These are phyloP conservation scores for Hypomecis punctinalis DNA, from an alignment of 2,888 invertebrate species.

Conservation along the genomic window DNA sequence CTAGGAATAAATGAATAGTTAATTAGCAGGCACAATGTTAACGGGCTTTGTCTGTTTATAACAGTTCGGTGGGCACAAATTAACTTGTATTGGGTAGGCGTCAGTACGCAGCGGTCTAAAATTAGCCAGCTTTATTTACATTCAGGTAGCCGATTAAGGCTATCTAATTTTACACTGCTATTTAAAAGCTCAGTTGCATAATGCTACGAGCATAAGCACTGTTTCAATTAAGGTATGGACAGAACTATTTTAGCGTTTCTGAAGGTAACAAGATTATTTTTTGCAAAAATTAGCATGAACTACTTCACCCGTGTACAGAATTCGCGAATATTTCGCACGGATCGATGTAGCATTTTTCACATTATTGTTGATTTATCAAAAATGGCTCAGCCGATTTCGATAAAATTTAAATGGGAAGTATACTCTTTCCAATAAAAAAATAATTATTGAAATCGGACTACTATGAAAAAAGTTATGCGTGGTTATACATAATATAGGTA, in stretches of 20 bases:
- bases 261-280: background rate
- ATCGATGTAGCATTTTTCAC: too few relatives aligned
- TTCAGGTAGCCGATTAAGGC: constrained; percentile 28
- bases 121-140: constrained; percentile 36
- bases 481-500: too few relatives aligned
- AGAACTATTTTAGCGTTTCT: background rate
- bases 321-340: too few relatives aligned
- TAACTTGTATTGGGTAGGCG: background rate
- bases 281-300: too few relatives aligned
- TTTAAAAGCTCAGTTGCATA: constrained; percentile 38
- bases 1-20: constrained; percentile 1
- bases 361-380: too few relatives aligned
- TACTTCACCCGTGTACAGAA: too few relatives aligned
- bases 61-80: constrained; percentile 4
- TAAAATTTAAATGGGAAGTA: too few relatives aligned
- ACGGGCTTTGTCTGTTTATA: constrained; percentile 1
- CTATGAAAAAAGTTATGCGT: too few relatives aligned
- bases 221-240: background rate
- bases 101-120: constrained; percentile 26
- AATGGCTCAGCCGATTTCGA: too few relatives aligned
- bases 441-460: too few relatives aligned
- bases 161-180: constrained; percentile 39
- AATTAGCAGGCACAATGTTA: background rate
- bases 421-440: too few relatives aligned
- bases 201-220: constrained; percentile 4